Evolutionary conservation across 2,797 vertebrate genomes (phyloP), one percentile per base, ranked within the genome.

Genomic region (Cynodonichthys magdalenae): DNA sequence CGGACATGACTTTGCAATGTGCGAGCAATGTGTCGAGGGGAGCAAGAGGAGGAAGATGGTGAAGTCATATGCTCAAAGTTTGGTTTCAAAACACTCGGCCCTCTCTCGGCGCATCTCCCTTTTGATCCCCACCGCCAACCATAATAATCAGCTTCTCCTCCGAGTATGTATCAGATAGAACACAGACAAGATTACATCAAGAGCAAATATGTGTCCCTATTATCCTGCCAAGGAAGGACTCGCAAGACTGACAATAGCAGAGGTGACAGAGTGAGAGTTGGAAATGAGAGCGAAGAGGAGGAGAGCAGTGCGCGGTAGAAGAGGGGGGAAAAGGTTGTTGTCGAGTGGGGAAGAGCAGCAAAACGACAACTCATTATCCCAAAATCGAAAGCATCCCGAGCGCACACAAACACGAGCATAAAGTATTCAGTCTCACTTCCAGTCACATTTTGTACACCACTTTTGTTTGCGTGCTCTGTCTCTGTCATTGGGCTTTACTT

Each of bases 281-380:
- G 78, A 50, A 65, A 79, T 3, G 79, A 78, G 34, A 71, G 66
- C 57, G 80, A 67, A 67, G 79, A 85, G 70, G 62, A 79, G 71
- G 69, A 75, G 79, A 81, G 81, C 77, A 61, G 72, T 77, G 51
- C 67, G 78, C 74, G 74, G 69, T 56, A 50, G 69, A 64, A 80
- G 63, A 62, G 75, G 60, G 71, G 62, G 72, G 27, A 74, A n/a
- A 80, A 83, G 76, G 79, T 83, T 83, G 82, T 84, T 85, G 81
- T 86, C 34, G 77, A 86, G 82, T n/a, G 59, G 69, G 76, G 78
- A 66, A 64, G 79, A 79, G 78, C 63, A 52, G 73, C 70, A 81
- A 86, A 87, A 87, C 63, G 80, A 82, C 79, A 87, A 88, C 90
- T 92, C 91, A 92, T 92, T 92, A 92, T 92, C 86, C 80, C 75